A percentile compares a stretch with the other conserved stretches of the same genome.
Evolutionary conservation across 2,888 invertebrate genomes (phyloP).

Genomic region (Drosophila planitibia): DNA sequence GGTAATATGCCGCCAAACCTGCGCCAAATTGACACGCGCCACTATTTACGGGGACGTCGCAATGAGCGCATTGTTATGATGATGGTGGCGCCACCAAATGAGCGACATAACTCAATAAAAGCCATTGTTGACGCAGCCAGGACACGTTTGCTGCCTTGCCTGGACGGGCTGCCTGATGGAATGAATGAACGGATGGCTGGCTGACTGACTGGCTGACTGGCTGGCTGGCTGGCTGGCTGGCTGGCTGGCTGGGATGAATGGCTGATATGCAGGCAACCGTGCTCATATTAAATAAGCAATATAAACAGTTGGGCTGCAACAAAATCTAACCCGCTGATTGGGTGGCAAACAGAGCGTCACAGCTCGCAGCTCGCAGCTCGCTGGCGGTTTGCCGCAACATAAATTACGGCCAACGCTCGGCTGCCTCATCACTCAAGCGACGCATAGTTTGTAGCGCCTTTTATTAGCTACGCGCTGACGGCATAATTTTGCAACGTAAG

Average conservation of each 20-base stretch:
- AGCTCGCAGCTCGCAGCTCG: not conserved
- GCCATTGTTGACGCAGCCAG: conserved; percentile 62
- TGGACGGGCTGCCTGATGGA: conserved; percentile 16
- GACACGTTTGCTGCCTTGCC: conserved; percentile 8
- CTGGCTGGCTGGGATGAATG: conserved; percentile 7
- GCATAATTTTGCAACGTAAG: conserved; percentile 74
- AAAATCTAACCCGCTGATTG: conserved; percentile 64
- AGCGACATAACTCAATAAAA: conserved; percentile 81
- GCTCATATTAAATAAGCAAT: conserved; percentile 81
- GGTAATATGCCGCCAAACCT: conserved; percentile 54
- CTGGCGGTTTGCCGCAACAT: conserved; percentile 75
- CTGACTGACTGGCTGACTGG: not conserved
- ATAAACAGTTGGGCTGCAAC: conserved; percentile 63
- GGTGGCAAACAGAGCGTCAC: conserved; percentile 27
- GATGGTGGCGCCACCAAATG: conserved; percentile 71
- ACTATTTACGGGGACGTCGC: conserved; percentile 72
- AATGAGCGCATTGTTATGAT: conserved; percentile 77
- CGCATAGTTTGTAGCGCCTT: conserved; percentile 75
- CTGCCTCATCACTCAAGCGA: conserved; percentile 79
- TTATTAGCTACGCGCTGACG: conserved; percentile 73
- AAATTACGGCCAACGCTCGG: conserved; percentile 77
- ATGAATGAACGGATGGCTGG: conserved; percentile 13
- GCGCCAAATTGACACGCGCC: conserved; percentile 77
- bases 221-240: conserved; percentile 2
- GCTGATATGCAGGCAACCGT: conserved; percentile 69